Evolutionary conservation across 2,797 vertebrate species (phyloP).

Genomic region (Tachyglossus aculeatus): DNA sequence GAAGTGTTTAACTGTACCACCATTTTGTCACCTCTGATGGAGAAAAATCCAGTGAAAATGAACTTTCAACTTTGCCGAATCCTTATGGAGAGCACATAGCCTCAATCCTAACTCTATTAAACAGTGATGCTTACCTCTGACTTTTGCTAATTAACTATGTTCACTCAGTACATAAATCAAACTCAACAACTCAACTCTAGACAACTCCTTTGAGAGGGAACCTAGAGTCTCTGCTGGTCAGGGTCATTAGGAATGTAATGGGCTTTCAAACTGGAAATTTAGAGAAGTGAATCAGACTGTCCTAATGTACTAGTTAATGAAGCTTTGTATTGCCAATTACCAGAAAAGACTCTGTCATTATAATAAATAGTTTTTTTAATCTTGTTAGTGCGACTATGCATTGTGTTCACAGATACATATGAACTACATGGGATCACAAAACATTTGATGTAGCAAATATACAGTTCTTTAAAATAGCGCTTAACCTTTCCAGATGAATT

Average conservation of each 20-base stretch:
- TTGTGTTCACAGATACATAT: not conserved
- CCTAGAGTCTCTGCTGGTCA: conserved; percentile 54
- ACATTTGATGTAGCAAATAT: not conserved
- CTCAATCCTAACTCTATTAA: not conserved
- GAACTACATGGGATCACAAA: not conserved
- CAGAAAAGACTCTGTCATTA: conserved; percentile 45
- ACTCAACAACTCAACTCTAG: conserved; percentile 53
- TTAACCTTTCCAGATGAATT: not conserved
- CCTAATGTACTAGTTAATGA: conserved; percentile 69
- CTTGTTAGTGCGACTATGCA: conserved; percentile 3
- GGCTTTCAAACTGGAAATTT: conserved; percentile 67
- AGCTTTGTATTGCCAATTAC: conserved; percentile 58
- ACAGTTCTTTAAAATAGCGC: not conserved
- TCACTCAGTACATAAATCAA: conserved; percentile 59
- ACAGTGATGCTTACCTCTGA: conserved; percentile 18
- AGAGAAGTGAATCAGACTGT: conserved; percentile 63
- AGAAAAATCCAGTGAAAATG: not conserved
- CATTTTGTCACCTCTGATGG: no score
- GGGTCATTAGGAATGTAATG: conserved; percentile 71
- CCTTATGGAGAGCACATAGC: not conserved
- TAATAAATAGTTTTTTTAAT: conserved; percentile 38
- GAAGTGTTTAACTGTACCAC: no score
- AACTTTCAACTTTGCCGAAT: not conserved
- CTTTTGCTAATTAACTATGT: conserved; percentile 47
- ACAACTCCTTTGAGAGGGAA: conserved; percentile 61